These are phyloP conservation scores for Clarias laeviceps DNA, from an alignment of 2,797 vertebrate species.

Conservation along the genomic window DNA sequence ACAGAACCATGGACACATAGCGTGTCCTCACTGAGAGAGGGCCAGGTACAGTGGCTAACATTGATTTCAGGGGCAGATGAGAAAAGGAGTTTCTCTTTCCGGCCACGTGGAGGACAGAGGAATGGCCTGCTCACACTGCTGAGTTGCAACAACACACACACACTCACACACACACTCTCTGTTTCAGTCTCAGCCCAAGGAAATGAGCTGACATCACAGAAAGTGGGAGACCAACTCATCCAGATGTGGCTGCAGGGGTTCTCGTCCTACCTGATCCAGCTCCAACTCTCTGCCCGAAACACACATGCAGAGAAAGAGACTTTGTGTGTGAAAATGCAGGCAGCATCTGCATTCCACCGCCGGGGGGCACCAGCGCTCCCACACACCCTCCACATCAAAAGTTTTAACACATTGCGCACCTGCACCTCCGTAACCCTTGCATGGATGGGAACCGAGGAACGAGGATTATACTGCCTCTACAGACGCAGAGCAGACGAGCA, in stretches of 20 bases:
- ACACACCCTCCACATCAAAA: conserved; percentile 86
- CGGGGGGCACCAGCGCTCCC: conserved; percentile 81
- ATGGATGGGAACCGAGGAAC: conserved; percentile 89
- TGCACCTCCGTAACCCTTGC: conserved; percentile 86
- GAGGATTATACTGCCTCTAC: conserved; percentile 88
- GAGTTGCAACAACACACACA: conserved; percentile 74
- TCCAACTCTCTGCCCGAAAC: conserved; percentile 60
- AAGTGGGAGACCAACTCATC: conserved; percentile 73
- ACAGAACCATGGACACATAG: conserved; percentile 23
- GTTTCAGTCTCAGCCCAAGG: conserved; percentile 79
- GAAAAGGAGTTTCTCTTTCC: conserved; percentile 74
- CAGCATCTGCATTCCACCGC: conserved; percentile 82
- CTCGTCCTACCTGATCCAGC: conserved; percentile 76
- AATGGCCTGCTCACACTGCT: conserved; percentile 85
- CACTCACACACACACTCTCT: conserved; percentile 72
- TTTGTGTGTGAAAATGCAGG: conserved; percentile 82
- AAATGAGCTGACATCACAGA: conserved; percentile 73
- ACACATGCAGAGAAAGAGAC: conserved; percentile 47
- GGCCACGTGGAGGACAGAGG: conserved; percentile 79
- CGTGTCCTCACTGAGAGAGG: conserved; percentile 76
- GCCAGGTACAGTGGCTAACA: conserved; percentile 79
- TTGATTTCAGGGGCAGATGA: conserved; percentile 61
- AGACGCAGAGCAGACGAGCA: conserved; percentile 35
- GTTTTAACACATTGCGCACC: conserved; percentile 86
- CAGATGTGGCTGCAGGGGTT: conserved; percentile 85